Percentiles rank a stretch among this genome's conserved stretches.
Evolutionary conservation across 2,888 invertebrate species (phyloP).

Genomic region (Orchesellides sinensis): DNA sequence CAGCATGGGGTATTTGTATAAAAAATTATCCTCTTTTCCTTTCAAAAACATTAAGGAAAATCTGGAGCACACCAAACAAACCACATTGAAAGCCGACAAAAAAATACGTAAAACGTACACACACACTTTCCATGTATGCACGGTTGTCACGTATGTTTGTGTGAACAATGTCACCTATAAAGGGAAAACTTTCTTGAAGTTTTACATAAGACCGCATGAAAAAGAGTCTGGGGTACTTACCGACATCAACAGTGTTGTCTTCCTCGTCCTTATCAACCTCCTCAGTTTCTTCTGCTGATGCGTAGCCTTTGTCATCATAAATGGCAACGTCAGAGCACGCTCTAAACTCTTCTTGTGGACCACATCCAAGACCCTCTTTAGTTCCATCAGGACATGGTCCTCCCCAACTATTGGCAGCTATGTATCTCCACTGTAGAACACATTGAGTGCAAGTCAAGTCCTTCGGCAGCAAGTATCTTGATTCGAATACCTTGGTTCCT

Average conservation of each 20-base stretch:
- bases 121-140: neutral
- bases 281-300: conserved; percentile 75
- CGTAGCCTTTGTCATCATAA: conserved; percentile 79
- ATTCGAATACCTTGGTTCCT: conserved; percentile 88
- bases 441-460: conserved; percentile 88
- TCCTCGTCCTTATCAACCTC: conserved; percentile 76
- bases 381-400: conserved; percentile 82
- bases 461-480: conserved; percentile 82
- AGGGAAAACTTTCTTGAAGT: neutral
- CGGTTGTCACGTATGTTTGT: neutral
- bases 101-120: neutral
- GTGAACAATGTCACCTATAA: neutral
- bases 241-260: conserved; percentile 73
- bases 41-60: neutral
- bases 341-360: conserved; percentile 80
- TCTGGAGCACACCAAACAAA: neutral
- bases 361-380: conserved; percentile 70
- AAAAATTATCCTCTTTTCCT: neutral
- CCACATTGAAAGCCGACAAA: neutral
- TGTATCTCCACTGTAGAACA: conserved; percentile 92
- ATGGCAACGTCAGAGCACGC: conserved; percentile 90
- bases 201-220: neutral
- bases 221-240: conserved; percentile 51
- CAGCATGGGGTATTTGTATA: neutral
- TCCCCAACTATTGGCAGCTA: conserved; percentile 91